Conservation (phyloP, 2,888 invertebrate genomes). For the Sarcophaga caerulescens region DNA sequence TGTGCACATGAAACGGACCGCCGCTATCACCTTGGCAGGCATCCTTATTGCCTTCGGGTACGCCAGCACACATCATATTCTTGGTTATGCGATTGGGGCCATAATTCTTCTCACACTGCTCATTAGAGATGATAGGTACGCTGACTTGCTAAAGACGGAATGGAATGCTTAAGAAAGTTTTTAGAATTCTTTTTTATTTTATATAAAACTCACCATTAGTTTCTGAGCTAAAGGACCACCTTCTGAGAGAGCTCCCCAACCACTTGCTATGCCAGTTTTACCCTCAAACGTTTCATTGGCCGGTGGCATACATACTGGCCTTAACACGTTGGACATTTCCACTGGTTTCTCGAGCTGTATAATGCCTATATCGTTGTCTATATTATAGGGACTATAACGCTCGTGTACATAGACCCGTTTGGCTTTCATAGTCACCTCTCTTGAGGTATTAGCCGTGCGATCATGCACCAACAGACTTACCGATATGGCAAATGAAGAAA, state of each 20-base stretch:
- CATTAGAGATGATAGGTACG: conserved; percentile 86
- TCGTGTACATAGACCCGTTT: neutral
- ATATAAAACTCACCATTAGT: conserved; percentile 78
- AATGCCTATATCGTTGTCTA: conserved; percentile 81
- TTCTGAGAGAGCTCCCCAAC: conserved; percentile 90
- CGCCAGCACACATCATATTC: conserved; percentile 80
- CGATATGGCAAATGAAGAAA: conserved; percentile 82
- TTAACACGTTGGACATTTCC: conserved; percentile 83
- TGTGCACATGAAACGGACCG: conserved; percentile 77
- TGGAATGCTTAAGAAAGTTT: too few species aligned
- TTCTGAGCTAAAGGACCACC: conserved; percentile 86
- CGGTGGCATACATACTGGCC: conserved; percentile 90
- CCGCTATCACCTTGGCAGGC: conserved; percentile 81
- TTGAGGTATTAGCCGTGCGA: conserved; percentile 17
- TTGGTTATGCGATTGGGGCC: conserved; percentile 77
- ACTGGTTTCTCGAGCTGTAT: conserved; percentile 85
- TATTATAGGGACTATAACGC: conserved; percentile 83
- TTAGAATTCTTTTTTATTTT: neutral
- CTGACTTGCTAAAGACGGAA: conserved; percentile 84
- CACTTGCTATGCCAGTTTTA: conserved; percentile 84
- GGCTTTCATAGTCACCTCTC: conserved; percentile 21
- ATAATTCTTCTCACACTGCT: conserved; percentile 80
- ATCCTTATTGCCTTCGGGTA: conserved; percentile 77
- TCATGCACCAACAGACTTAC: conserved; percentile 85
- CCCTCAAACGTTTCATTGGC: conserved; percentile 75